Base-by-base conservation (phyloP, 2,113 vertebrate genomes). In the Oophaga pumilio region DNA sequence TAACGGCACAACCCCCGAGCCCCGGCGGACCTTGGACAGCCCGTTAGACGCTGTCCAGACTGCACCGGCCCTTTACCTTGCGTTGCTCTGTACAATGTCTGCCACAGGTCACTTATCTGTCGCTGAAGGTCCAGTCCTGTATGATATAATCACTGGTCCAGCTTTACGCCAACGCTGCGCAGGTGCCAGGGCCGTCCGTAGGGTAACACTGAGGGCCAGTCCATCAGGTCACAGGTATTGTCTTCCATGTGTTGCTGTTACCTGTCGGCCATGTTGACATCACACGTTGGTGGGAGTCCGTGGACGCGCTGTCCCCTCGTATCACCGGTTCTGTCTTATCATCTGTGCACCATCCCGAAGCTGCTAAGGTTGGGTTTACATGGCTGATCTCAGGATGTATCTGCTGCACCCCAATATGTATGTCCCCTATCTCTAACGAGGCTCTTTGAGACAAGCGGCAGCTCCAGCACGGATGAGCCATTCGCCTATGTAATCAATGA, bases 1-100 rank as follows among this genome's bases (percentile, higher is more conserved):
- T 99, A 94, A 94, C 93, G 60, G 8, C 52, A 7, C 28, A 33
- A 17, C 1, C 68, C 68, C n/a, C 26, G 13, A 71, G 22, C 64
- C 11, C 62, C 22, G 22, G 12, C 7, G 1, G n/a, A n/a, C 22
- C 33, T 43, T 5, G 33, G 3, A 43, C 33, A 43, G 33, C 33
- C 33, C 33, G 5, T 43, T 43, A 43, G 33, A 43, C 33, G 33
- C 33, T 43, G 33, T 43, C 5, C 33, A 43, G 33, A 43, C 33
- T 43, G 33, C 53, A 13, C 7, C 8, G 53, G 53, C 12, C 53
- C 53, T 13, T 56, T 9, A 11, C 12, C 53, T 56, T 11, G 8
- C 15, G 4, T 15, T 69, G 28, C 9, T 4, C 24, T 6, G 13
- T n/a, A 22, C 20, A 18, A 62, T 68, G 14, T 26, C 9, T 3